These are phyloP conservation scores for Zygaena filipendulae DNA, from an alignment of 2,888 invertebrate species.

Conservation along the genomic window DNA sequence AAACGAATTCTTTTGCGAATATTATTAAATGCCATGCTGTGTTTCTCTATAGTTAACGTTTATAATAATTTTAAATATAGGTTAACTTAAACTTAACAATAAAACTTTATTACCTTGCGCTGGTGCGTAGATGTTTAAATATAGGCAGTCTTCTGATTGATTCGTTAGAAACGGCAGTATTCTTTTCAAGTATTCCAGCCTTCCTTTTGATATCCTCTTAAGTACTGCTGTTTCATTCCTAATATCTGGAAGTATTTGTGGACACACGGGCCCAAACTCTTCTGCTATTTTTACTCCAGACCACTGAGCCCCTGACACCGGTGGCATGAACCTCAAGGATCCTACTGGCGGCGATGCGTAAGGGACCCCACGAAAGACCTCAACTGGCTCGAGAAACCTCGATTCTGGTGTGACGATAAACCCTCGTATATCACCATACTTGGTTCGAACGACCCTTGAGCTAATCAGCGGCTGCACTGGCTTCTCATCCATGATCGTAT, in stretches of 20 bases:
- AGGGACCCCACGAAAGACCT: conserved; percentile 92
- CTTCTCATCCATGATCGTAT: conserved; percentile 62
- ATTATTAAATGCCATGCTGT: too few species aligned
- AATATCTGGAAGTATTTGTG: conserved; percentile 89
- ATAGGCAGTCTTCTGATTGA: conserved; percentile 97
- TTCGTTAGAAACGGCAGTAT: conserved; percentile 88
- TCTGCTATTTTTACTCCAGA: conserved; percentile 89
- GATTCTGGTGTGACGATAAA: conserved; percentile 86
- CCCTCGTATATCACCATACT: conserved; percentile 88
- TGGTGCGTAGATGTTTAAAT: conserved; percentile 96
- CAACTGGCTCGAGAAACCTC: conserved; percentile 87
- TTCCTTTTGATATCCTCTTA: conserved; percentile 87
- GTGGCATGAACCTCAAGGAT: conserved; percentile 94
- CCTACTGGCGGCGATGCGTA: conserved; percentile 94
- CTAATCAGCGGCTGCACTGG: conserved; percentile 68
- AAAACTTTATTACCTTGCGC: conserved; percentile 96
- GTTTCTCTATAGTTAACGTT: too few species aligned
- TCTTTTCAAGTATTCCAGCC: conserved; percentile 88
- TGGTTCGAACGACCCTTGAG: conserved; percentile 87
- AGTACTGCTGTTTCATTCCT: conserved; percentile 85
- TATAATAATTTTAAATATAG: too few species aligned
- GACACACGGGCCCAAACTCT: conserved; percentile 90
- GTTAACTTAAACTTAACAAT: too few species aligned
- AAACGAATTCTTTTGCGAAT: too few species aligned
- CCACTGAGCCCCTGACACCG: conserved; percentile 93